A percentile compares a stretch with the other conserved stretches of the same genome.
Conservation (phyloP, 2,113 vertebrate genomes). For the Hymenochirus boettgeri region DNA sequence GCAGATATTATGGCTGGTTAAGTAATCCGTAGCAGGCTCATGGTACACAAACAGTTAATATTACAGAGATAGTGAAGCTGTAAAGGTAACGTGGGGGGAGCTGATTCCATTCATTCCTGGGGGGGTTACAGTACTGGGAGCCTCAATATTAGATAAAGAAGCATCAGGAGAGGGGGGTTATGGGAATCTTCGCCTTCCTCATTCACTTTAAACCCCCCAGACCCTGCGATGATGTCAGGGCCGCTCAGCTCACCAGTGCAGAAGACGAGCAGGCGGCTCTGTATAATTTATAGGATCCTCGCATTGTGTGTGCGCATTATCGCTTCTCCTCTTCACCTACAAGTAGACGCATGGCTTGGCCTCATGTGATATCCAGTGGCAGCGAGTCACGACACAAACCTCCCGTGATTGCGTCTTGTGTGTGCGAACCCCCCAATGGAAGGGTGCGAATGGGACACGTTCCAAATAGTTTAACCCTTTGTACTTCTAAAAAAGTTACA, state of each 20-base stretch:
- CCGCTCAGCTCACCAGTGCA: constrained; percentile 14
- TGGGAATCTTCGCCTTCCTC: not conserved
- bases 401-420: constrained; percentile 1
- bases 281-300: constrained; percentile 23
- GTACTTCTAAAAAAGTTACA: too few relatives aligned
- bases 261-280: constrained; percentile 6
- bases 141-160: not conserved
- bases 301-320: constrained; percentile 14
- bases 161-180: not conserved
- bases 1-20: too few relatives aligned
- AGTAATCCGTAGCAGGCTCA: too few relatives aligned
- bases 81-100: not conserved
- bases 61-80: too few relatives aligned
- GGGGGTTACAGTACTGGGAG: not conserved
- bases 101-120: not conserved
- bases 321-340: not conserved
- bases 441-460: too few relatives aligned
- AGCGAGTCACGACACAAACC: not conserved
- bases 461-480: too few relatives aligned
- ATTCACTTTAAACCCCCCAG: not conserved
- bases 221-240: not conserved
- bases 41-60: too few relatives aligned
- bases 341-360: too few relatives aligned
- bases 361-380: too few relatives aligned
- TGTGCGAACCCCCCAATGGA: too few relatives aligned